Percentiles rank a stretch among this genome's conserved stretches.
Conservation (phyloP, 2,113 vertebrate species). For the Saimiri boliviensis region DNA sequence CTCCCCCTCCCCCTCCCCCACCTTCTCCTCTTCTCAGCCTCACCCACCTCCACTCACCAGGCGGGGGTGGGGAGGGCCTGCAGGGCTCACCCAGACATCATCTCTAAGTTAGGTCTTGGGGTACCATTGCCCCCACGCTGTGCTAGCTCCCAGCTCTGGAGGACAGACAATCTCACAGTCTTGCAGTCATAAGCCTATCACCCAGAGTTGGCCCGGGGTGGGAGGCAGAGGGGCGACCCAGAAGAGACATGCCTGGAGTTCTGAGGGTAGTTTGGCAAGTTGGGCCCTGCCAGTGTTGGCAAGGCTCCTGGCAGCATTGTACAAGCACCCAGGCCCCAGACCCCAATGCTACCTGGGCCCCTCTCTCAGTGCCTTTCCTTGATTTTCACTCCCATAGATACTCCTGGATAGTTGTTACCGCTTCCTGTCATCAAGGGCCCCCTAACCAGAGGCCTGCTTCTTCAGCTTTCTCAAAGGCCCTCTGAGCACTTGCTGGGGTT, state of each 20-base stretch:
- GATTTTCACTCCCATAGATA: not conserved
- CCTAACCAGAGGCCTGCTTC: not conserved
- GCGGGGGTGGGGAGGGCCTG: not conserved
- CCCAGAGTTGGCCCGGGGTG: not conserved
- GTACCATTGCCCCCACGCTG: not conserved
- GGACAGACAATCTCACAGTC: not conserved
- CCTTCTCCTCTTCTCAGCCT: constrained; percentile 1
- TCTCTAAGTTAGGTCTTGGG: not conserved
- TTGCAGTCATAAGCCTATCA: not conserved
- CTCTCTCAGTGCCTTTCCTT: not conserved
- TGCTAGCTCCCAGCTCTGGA: not conserved
- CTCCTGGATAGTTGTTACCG: not conserved
- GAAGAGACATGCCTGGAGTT: not conserved
- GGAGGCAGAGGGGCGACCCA: not conserved
- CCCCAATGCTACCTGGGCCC: not conserved
- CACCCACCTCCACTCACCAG: not conserved
- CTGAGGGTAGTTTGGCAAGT: not conserved
- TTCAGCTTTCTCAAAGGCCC: not conserved
- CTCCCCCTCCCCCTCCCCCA: constrained; percentile 4
- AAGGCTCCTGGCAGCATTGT: not conserved
- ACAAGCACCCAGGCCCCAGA: not conserved
- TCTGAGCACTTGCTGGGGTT: not conserved
- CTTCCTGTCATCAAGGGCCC: not conserved
- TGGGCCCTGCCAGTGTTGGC: not conserved
- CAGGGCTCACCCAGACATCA: not conserved